A percentile compares a stretch with the other conserved stretches of the same genome.
Conservation (phyloP, 2,888 invertebrate species). For the Amphimallon solstitiale region DNA sequence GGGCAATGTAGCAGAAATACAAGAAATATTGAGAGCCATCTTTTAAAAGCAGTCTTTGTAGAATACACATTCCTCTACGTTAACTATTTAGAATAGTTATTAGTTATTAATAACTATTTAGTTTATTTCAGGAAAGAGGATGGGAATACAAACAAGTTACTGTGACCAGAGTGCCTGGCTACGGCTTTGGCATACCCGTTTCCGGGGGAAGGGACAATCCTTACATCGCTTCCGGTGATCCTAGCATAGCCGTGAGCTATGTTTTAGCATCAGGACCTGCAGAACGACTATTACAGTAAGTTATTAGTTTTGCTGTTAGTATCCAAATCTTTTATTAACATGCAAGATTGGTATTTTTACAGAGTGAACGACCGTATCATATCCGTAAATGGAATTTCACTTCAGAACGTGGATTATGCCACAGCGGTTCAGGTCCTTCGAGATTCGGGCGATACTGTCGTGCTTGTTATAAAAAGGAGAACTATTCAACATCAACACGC, state of each 20-base stretch:
- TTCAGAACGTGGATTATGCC: constrained; percentile 97
- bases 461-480: constrained; percentile 87
- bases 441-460: constrained; percentile 90
- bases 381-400: constrained; percentile 93
- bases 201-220: constrained; percentile 98
- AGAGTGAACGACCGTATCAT: constrained; percentile 98
- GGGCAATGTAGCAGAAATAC: no score
- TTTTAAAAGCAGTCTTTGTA: no score
- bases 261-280: constrained; percentile 98
- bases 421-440: constrained; percentile 91
- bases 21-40: no score
- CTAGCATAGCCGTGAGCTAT: constrained; percentile 97
- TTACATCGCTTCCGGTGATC: constrained; percentile 97
- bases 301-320: constrained; percentile 52
- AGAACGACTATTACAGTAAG: constrained; percentile 95
- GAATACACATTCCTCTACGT: no score
- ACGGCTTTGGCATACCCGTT: constrained; percentile 98
- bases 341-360: constrained; percentile 48
- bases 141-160: constrained; percentile 97
- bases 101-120: no score
- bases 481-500: constrained; percentile 56
- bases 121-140: constrained; percentile 80
- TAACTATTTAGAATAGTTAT: no score
- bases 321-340: no score
- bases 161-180: constrained; percentile 92